A percentile compares a stretch with the other conserved stretches of the same genome.
Evolutionary conservation across 2,113 vertebrate species (phyloP).

Genomic region (Coreoperca whiteheadi): DNA sequence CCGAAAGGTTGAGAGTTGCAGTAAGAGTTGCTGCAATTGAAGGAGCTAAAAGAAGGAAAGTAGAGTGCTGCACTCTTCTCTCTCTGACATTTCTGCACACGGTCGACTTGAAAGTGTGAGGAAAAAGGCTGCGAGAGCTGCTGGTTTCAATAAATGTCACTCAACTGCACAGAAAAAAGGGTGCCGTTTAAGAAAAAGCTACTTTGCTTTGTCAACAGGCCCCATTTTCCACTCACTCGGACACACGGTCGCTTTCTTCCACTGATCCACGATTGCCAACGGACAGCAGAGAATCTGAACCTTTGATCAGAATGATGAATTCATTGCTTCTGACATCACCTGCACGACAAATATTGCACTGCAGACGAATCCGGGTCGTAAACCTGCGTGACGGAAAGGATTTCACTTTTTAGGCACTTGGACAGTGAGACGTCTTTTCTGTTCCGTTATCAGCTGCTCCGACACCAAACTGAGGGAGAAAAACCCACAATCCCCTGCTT

Average conservation of each 20-base stretch:
- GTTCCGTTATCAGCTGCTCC: no score
- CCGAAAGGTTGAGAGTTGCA: not conserved
- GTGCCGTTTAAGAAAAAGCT: not conserved
- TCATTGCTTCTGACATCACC: not conserved
- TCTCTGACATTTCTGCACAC: not conserved
- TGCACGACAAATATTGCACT: no score
- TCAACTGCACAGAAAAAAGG: not conserved
- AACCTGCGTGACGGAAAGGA: no score
- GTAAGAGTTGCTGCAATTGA: not conserved
- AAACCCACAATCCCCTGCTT: no score
- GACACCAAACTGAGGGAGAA: no score
- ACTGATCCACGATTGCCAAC: not conserved
- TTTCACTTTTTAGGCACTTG: no score
- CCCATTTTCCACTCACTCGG: not conserved
- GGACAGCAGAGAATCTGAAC: not conserved
- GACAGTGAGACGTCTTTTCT: no score
- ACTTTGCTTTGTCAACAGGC: not conserved
- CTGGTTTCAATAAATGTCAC: conserved; percentile 26
- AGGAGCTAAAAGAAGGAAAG: not conserved
- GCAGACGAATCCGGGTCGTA: no score
- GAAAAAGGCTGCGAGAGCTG: not conserved
- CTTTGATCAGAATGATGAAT: not conserved
- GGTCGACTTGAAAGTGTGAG: not conserved
- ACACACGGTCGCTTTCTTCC: not conserved
- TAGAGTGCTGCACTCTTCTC: not conserved